Evolutionary conservation across 1,140 invertebrate species (phyloP).

Genomic region (Cydia amplana): DNA sequence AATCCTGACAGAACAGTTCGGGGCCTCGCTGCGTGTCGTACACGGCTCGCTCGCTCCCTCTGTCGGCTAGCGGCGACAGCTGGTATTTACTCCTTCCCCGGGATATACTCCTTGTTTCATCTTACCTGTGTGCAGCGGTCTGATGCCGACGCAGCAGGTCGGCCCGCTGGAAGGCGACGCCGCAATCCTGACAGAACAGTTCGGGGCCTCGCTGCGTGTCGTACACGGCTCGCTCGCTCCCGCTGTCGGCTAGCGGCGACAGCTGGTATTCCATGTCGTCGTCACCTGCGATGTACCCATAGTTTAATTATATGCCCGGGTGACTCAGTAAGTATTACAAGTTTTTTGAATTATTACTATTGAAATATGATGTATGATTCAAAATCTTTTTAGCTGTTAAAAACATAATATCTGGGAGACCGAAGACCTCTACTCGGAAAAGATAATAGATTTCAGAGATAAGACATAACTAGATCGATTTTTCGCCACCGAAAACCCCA

Average conservation of each 20-base stretch:
- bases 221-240: slow-evolving; percentile 46
- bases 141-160: slow-evolving; percentile 86
- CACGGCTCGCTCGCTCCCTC: slow-evolving; percentile 47
- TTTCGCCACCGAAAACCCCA: too few relatives aligned
- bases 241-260: slow-evolving; percentile 49
- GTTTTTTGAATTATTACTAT: too few relatives aligned
- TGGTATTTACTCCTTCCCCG: slow-evolving; percentile 46
- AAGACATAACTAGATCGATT: too few relatives aligned
- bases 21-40: slow-evolving; percentile 58
- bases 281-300: slow-evolving; percentile 33
- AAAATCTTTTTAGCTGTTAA: too few relatives aligned
- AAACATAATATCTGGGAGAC: too few relatives aligned
- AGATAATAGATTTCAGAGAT: too few relatives aligned
- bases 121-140: slow-evolving; percentile 72
- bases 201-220: slow-evolving; percentile 74
- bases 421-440: too few relatives aligned
- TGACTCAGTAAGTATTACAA: neutral
- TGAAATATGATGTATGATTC: too few relatives aligned
- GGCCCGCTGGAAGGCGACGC: slow-evolving; percentile 86
- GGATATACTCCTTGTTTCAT: slow-evolving; percentile 53
- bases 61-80: slow-evolving; percentile 57
- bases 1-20: slow-evolving; percentile 87
- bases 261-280: slow-evolving; percentile 68
- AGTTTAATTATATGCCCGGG: slow-evolving; percentile 20
- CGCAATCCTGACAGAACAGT: slow-evolving; percentile 88